These are phyloP conservation scores for Orchesella cincta DNA, from an alignment of 1,140 invertebrate species.

Conservation along the genomic window DNA sequence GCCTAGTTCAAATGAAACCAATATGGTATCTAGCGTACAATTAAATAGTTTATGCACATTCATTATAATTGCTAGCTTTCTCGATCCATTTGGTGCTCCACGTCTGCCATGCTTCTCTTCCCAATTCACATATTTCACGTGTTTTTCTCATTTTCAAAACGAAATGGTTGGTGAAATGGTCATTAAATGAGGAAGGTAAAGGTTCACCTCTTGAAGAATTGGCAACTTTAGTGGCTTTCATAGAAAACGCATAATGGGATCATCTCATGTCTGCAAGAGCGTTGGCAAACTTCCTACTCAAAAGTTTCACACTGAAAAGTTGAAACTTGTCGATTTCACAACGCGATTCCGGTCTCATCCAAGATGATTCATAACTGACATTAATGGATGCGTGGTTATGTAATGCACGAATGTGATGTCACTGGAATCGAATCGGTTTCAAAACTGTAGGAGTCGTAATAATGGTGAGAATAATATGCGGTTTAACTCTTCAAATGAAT, in stretches of 20 bases:
- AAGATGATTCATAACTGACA: background rate
- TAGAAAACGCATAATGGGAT: background rate
- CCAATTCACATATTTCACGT: background rate
- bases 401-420: background rate
- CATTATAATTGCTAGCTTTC: background rate
- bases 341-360: background rate
- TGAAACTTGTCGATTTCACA: background rate
- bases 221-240: background rate
- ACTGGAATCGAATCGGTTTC: no score
- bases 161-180: background rate
- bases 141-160: background rate
- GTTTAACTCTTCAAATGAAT: no score
- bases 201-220: background rate
- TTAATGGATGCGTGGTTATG: background rate
- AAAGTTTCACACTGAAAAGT: no score
- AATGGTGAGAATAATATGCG: no score
- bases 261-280: no score
- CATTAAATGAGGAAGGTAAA: background rate
- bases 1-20: no score
- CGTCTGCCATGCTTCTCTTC: background rate
- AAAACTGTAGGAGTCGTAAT: no score
- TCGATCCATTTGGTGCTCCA: background rate
- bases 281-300: no score
- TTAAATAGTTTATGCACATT: background rate
- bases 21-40: background rate